Percentiles rank a stretch among this genome's conserved stretches.
Conservation (phyloP, 1,140 invertebrate genomes). For the Neodiprion virginianus region DNA sequence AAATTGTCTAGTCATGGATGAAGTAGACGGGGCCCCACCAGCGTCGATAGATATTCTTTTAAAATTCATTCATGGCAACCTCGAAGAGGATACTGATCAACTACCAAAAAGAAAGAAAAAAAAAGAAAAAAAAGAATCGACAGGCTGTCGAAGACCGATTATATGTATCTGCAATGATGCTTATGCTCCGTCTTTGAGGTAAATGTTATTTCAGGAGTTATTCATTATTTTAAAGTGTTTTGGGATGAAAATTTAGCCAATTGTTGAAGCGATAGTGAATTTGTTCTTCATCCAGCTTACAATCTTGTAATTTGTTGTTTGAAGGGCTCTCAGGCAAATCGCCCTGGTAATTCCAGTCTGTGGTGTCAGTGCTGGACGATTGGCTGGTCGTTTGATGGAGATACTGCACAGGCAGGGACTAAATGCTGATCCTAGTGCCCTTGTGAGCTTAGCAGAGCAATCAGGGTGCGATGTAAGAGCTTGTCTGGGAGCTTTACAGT, state of each 20-base stretch:
- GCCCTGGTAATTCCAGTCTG: constrained; percentile 53
- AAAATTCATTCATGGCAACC: constrained; percentile 76
- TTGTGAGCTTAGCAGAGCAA: constrained; percentile 80
- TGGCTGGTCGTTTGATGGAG: constrained; percentile 73
- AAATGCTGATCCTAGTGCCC: constrained; percentile 73
- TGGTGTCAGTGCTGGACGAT: constrained; percentile 52
- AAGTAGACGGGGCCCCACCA: constrained; percentile 92
- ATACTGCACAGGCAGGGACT: constrained; percentile 74
- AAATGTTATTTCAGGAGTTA: constrained; percentile 26
- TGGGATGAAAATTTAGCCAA: too few species aligned
- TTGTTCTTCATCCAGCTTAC: too few species aligned
- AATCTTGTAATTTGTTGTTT: background rate
- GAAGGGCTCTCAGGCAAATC: constrained; percentile 27
- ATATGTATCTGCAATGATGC: constrained; percentile 98
- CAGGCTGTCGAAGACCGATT: constrained; percentile 79
- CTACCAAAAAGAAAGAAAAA: constrained; percentile 67
- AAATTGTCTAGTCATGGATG: constrained; percentile 95
- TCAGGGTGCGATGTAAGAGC: constrained; percentile 88
- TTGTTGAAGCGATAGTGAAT: too few species aligned
- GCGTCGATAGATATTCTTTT: constrained; percentile 88
- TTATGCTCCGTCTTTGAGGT: constrained; percentile 85
- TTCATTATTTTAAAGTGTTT: background rate
- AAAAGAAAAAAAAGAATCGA: constrained; percentile 56
- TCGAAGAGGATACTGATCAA: constrained; percentile 39
- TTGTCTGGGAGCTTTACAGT: constrained; percentile 87